A percentile compares a stretch with the other conserved stretches of the same genome.
phyloP scores from a whole-genome alignment of 2,797 vertebrate species.

The Dipus sagitta region DNA sequence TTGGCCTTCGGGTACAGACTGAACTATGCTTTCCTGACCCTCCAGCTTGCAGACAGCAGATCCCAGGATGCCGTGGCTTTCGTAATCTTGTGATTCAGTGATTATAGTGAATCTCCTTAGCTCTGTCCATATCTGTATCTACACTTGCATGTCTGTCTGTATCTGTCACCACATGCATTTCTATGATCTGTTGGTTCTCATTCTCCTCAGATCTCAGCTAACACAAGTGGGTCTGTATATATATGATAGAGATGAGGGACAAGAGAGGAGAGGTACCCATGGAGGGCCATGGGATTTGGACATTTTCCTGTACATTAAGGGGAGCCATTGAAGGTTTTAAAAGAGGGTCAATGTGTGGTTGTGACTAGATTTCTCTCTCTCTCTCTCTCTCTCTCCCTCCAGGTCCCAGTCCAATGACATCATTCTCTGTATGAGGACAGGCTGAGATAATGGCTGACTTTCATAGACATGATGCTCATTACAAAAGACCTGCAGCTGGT shows the following conservation, averaged over 20 bases:
- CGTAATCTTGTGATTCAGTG: not conserved
- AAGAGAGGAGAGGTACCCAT: not conserved
- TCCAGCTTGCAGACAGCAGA: not conserved
- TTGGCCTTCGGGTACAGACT: not conserved
- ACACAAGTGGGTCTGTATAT: not conserved
- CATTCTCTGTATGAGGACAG: constrained; percentile 20
- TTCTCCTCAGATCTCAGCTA: not conserved
- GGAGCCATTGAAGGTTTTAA: not conserved
- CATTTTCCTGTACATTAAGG: not conserved
- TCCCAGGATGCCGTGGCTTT: not conserved
- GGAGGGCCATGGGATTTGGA: not conserved
- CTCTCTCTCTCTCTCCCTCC: not conserved
- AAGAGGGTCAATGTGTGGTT: not conserved
- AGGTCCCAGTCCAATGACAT: too few relatives aligned
- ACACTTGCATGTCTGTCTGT: too few relatives aligned
- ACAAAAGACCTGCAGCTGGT: not conserved
- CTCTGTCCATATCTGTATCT: not conserved
- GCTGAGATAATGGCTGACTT: not conserved
- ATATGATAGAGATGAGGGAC: not conserved
- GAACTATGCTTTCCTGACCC: not conserved
- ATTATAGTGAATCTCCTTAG: not conserved
- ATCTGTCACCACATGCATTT: not conserved
- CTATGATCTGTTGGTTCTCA: not conserved
- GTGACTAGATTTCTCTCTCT: not conserved
- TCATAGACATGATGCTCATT: not conserved